These are phyloP conservation scores for Dasypogon diadema DNA, from an alignment of 2,888 invertebrate species.

Conservation along the genomic window DNA sequence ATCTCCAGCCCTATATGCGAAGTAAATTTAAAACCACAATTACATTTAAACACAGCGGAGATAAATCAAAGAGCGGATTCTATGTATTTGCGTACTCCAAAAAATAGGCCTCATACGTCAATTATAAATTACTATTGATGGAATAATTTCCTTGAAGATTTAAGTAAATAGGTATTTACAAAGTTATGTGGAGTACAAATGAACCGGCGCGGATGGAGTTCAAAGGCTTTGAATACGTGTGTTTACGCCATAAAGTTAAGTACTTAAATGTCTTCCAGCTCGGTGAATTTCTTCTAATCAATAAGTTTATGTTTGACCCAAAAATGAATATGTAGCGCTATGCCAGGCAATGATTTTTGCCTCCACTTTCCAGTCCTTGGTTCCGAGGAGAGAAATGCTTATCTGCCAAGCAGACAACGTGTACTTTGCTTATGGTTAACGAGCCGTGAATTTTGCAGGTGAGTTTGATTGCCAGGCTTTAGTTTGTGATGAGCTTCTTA, in stretches of 20 bases:
- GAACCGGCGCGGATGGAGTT: background rate
- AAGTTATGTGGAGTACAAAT: background rate
- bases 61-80: background rate
- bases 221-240: background rate
- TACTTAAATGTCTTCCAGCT: constrained; percentile 17
- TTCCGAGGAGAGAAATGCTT: too few relatives aligned
- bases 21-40: background rate
- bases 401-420: constrained; percentile 30
- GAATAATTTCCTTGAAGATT: constrained; percentile 1
- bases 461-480: constrained; percentile 32
- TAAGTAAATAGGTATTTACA: background rate
- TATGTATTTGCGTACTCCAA: too few relatives aligned
- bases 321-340: constrained; percentile 26
- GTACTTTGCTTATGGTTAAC: constrained; percentile 27
- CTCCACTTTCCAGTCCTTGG: background rate
- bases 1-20: background rate
- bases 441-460: constrained; percentile 47
- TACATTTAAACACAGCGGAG: constrained; percentile 27
- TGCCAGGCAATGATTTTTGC: constrained; percentile 19
- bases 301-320: constrained; percentile 43
- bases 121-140: too few relatives aligned
- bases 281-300: constrained; percentile 39
- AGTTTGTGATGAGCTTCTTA: constrained; percentile 41
- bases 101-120: too few relatives aligned
- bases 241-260: constrained; percentile 9